Evolutionary conservation across 2,113 vertebrate species (phyloP).

Genomic region (Python bivittatus): DNA sequence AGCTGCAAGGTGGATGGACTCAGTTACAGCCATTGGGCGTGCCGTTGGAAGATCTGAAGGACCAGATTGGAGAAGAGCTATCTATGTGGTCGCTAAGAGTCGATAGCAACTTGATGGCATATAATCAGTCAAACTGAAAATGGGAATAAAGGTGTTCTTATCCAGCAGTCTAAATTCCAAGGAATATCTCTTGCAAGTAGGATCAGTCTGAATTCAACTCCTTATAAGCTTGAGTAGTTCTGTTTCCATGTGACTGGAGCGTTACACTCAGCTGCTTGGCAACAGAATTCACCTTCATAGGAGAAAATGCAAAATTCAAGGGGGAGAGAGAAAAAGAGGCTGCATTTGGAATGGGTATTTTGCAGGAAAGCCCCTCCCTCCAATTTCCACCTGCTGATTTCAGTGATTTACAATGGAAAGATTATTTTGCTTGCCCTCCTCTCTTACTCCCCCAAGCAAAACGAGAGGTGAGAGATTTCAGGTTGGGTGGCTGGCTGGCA

Average conservation of each 20-base stretch:
- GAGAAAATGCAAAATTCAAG: neutral
- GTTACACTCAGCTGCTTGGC: neutral
- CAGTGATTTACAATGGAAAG: neutral
- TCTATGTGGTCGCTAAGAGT: neutral
- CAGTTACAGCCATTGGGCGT: neutral
- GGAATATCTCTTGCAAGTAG: neutral
- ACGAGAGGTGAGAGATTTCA: neutral
- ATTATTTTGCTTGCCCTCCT: neutral
- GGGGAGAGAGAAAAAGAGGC: neutral
- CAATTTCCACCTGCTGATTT: neutral
- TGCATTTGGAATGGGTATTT: neutral
- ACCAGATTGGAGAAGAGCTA: neutral
- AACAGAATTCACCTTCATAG: neutral
- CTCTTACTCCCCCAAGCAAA: neutral
- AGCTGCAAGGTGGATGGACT: neutral
- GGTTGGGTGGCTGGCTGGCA: neutral
- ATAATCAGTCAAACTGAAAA: neutral
- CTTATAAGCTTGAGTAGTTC: too few relatives aligned
- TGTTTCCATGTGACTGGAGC: neutral
- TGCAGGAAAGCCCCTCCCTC: neutral
- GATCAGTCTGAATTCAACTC: neutral
- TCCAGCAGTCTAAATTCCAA: neutral
- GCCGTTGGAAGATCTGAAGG: neutral
- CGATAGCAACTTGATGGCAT: neutral
- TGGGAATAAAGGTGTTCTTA: neutral